Conservation (phyloP, 2,888 invertebrate species). For the Clitarchus hookeri region DNA sequence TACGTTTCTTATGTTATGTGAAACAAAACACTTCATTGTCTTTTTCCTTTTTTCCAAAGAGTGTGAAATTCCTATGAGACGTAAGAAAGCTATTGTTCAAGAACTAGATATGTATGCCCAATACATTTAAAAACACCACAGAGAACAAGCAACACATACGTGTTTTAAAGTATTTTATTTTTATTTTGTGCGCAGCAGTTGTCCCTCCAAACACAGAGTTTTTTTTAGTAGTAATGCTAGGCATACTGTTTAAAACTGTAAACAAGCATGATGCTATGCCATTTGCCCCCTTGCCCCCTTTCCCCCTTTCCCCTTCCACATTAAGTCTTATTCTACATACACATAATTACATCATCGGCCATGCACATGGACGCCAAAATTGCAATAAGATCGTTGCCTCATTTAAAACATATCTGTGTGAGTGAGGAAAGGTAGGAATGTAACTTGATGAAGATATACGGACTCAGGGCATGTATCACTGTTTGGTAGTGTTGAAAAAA, state of each 20-base stretch:
- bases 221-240: not conserved
- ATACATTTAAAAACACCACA: not conserved
- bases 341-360: not conserved
- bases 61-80: not conserved
- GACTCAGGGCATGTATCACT: not conserved
- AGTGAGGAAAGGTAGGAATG: not conserved
- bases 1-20: not conserved
- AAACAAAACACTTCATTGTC: not conserved
- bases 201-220: not conserved
- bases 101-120: not conserved
- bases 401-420: not conserved
- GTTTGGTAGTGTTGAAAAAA: not conserved
- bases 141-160: not conserved
- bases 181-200: constrained; percentile 2
- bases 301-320: not conserved
- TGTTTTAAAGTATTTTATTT: not conserved
- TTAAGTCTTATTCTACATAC: not conserved
- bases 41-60: not conserved
- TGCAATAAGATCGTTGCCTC: not conserved
- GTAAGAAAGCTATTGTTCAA: not conserved
- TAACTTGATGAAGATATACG: not conserved
- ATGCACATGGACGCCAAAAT: not conserved
- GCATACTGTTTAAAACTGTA: not conserved
- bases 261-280: not conserved
- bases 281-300: not conserved